Base-by-base conservation (phyloP, 2,888 invertebrate species). In the Bhutanitis thaidina region DNA sequence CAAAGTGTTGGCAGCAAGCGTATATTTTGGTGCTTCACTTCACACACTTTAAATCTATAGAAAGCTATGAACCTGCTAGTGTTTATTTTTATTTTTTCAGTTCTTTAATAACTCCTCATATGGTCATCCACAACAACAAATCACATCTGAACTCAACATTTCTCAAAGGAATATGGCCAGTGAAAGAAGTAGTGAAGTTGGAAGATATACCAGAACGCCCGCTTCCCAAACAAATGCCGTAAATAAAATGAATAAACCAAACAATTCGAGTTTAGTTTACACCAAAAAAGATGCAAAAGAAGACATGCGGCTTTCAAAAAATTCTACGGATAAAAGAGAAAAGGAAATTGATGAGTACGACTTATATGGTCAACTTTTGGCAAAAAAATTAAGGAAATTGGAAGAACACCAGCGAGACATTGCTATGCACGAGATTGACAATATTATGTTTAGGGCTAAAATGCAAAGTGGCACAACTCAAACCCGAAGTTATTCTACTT, bases 361-460 rank as follows among this genome's bases (percentile, higher is more conserved):
- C 14, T 57, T 88, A 1, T 90, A 81, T 27, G 82, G 79, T 0
- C 80, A 80, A 59, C 64, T 90, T 7, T 60, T 90, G 43, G 87
- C 83, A 1, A 88, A 80, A 53, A 90, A 88, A 59, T 59, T 90
- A 39, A 74, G 78, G 54, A 86, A 80, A 58, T 56, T 89, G 36
- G 79, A 86, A 38, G 88, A 87, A 60, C 72, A 74, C 27, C 80
- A 87, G 53, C 71, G 89, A 2, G 87, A 89, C 55, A 57, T 80
- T 13, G 80, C 82, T 3, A 87, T 88, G 87, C 85, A 88, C 46
- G 86, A 89, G 52, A 86, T 89, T 8, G 87, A 89, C 53, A 84
- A 82, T 52, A 77, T 87, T 34, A 78, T 87, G 76, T 87, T 84
- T 64, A 77, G 76, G 39, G 78, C 75, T 9, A 86, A 82, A 72